phyloP scores from a whole-genome alignment of 2,888 invertebrate species.

The Sepioteuthis lessoniana region DNA sequence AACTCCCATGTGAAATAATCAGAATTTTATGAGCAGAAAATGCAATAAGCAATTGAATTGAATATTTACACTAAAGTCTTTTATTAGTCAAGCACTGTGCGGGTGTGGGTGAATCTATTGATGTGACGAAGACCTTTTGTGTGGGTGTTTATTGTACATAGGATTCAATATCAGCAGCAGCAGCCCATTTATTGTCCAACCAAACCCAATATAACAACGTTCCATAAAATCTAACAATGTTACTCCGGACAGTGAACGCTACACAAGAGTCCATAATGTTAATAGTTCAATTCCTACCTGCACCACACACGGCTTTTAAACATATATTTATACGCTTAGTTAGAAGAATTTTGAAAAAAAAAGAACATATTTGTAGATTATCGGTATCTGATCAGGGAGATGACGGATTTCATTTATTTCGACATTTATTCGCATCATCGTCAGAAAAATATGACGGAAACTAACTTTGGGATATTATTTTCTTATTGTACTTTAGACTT shows the following conservation, averaged over 20 bases:
- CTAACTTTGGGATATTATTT: too few species aligned
- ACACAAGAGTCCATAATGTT: not conserved
- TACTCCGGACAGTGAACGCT: not conserved
- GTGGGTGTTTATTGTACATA: not conserved
- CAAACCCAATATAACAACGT: not conserved
- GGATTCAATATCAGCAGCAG: not conserved
- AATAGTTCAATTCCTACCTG: too few species aligned
- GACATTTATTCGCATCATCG: too few species aligned
- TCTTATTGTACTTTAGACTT: too few species aligned
- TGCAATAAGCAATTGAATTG: not conserved
- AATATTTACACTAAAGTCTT: not conserved
- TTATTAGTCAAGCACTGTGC: not conserved
- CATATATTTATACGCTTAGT: too few species aligned
- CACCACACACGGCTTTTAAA: too few species aligned
- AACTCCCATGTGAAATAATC: not conserved
- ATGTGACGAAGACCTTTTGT: not conserved
- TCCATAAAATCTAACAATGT: conserved; percentile 21
- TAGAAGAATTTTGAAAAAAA: too few species aligned
- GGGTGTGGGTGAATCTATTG: not conserved
- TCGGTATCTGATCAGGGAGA: too few species aligned
- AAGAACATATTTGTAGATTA: too few species aligned
- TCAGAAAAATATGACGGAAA: too few species aligned
- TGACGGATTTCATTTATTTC: too few species aligned
- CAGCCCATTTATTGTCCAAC: not conserved
- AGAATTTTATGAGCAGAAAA: not conserved